Base-by-base conservation (phyloP, 2,113 vertebrate genomes). In the Stigmatopora argus region DNA sequence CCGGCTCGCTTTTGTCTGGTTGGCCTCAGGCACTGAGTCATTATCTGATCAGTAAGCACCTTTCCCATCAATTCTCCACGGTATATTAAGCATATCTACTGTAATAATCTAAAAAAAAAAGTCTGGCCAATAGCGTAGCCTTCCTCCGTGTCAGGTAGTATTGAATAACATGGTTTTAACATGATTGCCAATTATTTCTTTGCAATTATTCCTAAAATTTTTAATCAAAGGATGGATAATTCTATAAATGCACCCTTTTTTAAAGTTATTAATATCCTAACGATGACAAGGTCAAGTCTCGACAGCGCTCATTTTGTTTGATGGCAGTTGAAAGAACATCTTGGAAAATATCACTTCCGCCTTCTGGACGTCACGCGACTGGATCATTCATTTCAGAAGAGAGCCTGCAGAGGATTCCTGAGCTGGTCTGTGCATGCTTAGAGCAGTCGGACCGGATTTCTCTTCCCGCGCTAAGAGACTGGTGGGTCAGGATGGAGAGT, bases 401-500 rank as follows among this genome's bases (percentile, higher is more conserved):
- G 61, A 74, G 82, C 69, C 70, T 67, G 65, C 53, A 26, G 61
- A 86, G 80, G 83, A 91, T 90, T 90, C 87, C 87, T 85, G 81
- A 75, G 21, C 90, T 70, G 87, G 90, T 87, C 90, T 83, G 87
- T 83, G 85, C 90, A 90, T 79, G 90, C 86, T 89, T 78, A 60
- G 65, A 85, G 89, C 71, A 80, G 84, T 87, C 80, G 14, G 77
- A 90, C 89, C 70, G 82, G 87, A 91, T 92, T 91, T 86, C 85
- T 84, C 65, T 59, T 45, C 5, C 13, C 6, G 11, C 66, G 35
- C 1, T 64, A 68, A 56, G 21, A 7, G 63, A 35, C 62, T 60
- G 38, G 38, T 10, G 38, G 9, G 38, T 41, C 44, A 57, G 55
- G 69, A 69, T 41, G 65, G 76, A 51, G 68, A 83, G 80, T 69